A percentile compares a stretch with the other conserved stretches of the same genome.
Evolutionary conservation across 2,797 vertebrate species (phyloP).

Genomic region (Pyrrhura leucotis): DNA sequence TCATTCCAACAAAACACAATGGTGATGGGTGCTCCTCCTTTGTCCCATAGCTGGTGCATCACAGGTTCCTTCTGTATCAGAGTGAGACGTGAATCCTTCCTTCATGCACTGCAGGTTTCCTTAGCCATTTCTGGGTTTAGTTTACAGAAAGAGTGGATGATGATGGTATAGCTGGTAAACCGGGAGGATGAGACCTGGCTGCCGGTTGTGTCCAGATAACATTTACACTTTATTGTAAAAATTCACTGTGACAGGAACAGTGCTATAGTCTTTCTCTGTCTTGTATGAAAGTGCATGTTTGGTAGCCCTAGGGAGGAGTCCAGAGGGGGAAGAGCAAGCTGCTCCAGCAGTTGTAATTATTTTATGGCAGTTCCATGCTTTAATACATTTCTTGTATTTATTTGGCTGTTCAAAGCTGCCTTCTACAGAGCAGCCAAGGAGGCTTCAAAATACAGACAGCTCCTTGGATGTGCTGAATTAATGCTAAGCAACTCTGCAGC

Average conservation of each 20-base stretch:
- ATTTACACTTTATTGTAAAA: not conserved
- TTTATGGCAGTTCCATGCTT: not conserved
- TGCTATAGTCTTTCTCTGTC: accelerated
- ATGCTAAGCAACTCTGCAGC: not conserved
- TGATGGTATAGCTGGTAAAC: not conserved
- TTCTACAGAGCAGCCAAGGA: not conserved
- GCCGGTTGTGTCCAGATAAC: not conserved
- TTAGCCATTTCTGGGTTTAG: not conserved
- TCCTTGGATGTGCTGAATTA: not conserved
- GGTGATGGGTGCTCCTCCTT: not conserved
- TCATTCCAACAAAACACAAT: not conserved
- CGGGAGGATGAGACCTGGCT: not conserved
- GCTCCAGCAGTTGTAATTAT: not conserved
- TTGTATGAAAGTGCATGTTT: not conserved
- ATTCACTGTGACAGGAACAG: not conserved
- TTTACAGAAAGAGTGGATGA: not conserved
- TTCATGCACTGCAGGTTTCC: not conserved
- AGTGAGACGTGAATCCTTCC: not conserved
- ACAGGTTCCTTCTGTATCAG: not conserved
- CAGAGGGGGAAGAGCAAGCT: not conserved
- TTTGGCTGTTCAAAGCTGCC: not conserved
- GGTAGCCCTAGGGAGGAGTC: not conserved
- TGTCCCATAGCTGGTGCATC: not conserved
- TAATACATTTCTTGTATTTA: not conserved
- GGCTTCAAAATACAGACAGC: not conserved